phyloP scores from a whole-genome alignment of 2,888 invertebrate species.

The Bombylius major region DNA sequence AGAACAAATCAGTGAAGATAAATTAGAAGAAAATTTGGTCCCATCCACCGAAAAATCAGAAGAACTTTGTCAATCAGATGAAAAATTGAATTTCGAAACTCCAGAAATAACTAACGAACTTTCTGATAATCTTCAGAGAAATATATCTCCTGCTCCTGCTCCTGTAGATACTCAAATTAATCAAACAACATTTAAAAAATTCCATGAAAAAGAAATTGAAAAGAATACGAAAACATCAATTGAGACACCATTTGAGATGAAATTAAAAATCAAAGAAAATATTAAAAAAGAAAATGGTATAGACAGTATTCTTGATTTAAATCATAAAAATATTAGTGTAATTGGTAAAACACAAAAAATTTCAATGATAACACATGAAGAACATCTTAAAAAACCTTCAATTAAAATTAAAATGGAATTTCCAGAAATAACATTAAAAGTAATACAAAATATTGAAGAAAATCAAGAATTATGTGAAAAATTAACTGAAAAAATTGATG shows the following conservation, averaged over 20 bases:
- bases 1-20: too few species aligned
- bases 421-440: slow-evolving; percentile 30
- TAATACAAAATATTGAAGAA: slow-evolving; percentile 30
- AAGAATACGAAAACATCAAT: background rate
- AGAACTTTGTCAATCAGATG: too few species aligned
- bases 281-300: background rate
- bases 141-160: too few species aligned
- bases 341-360: slow-evolving; percentile 37
- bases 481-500: background rate
- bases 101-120: too few species aligned
- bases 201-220: background rate
- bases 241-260: background rate
- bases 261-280: background rate
- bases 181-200: too few species aligned
- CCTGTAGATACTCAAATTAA: too few species aligned
- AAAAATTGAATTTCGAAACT: too few species aligned
- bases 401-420: slow-evolving; percentile 51
- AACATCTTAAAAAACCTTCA: slow-evolving; percentile 52
- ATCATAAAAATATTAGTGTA: background rate
- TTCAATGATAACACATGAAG: slow-evolving; percentile 59
- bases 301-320: background rate
- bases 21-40: too few species aligned
- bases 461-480: slow-evolving; percentile 21
- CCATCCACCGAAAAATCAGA: too few species aligned
- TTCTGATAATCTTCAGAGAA: too few species aligned